Conservation (phyloP, 2,797 vertebrate species). For the Dendrocincla tyrannina region DNA sequence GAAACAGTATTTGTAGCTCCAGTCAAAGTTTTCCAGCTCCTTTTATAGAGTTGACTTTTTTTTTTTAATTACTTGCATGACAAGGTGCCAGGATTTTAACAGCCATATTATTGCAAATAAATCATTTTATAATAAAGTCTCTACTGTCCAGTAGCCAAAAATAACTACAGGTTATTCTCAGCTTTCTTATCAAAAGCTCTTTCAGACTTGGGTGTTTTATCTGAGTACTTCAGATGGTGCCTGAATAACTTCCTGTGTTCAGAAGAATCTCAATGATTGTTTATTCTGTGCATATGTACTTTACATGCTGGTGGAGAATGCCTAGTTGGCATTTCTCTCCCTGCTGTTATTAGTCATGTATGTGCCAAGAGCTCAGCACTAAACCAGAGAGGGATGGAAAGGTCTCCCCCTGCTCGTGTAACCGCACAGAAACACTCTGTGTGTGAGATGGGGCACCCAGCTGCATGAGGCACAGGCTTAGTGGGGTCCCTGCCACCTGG, state of each 20-base stretch:
- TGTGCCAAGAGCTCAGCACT: not conserved
- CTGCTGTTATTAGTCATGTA: not conserved
- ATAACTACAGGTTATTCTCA: slow-evolving; percentile 23
- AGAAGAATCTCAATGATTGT: not conserved
- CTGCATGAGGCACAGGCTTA: not conserved
- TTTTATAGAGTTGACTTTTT: not conserved
- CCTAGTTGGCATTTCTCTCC: not conserved
- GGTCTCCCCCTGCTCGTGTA: not conserved
- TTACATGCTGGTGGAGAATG: not conserved
- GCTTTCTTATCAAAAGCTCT: slow-evolving; percentile 31
- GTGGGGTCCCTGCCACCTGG: not conserved
- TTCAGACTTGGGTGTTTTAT: slow-evolving; percentile 15
- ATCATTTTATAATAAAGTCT: not conserved
- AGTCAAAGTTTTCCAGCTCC: not conserved
- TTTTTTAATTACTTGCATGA: not conserved
- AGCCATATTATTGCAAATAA: not conserved
- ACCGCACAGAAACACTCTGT: not conserved
- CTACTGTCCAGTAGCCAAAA: not conserved
- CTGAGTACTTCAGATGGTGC: slow-evolving; percentile 18
- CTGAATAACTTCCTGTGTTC: not conserved
- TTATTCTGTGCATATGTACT: not conserved
- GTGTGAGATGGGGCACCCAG: not conserved
- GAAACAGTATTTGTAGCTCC: not conserved
- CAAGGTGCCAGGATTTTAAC: slow-evolving; percentile 11
- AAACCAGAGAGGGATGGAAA: not conserved